Percentiles rank a stretch among this genome's conserved stretches.
phyloP scores from a whole-genome alignment of 2,888 invertebrate genomes.

The Rhamnusium bicolor region DNA sequence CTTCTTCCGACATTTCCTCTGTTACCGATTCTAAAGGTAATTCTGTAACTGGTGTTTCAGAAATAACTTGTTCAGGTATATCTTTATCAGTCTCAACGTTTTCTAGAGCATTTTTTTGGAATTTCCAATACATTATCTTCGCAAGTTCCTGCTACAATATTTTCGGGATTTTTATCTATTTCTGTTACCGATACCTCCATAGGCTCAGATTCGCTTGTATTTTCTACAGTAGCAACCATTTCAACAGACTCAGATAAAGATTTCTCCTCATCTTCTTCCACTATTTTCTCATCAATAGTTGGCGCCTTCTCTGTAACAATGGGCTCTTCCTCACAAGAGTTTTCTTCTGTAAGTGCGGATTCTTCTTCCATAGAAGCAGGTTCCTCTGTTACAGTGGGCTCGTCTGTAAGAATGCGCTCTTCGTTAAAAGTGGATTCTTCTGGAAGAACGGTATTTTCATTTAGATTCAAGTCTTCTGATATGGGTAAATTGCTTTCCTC shows the following conservation, averaged over 20 bases:
- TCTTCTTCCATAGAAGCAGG: not conserved
- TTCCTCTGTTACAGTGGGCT: not conserved
- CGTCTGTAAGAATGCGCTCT: not conserved
- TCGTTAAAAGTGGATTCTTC: not conserved
- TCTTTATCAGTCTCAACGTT: conserved; percentile 31
- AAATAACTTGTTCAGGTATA: not conserved
- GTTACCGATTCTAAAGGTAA: not conserved
- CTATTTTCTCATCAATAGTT: not conserved
- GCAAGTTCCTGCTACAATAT: conserved; percentile 41
- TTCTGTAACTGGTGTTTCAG: not conserved
- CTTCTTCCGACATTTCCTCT: conserved; percentile 18
- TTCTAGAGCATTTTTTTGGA: conserved; percentile 28
- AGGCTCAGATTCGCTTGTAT: conserved; percentile 23
- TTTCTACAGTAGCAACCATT: conserved; percentile 23
- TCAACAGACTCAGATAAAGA: not conserved
- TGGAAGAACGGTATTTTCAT: not conserved
- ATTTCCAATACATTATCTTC: conserved; percentile 41
- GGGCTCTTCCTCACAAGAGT: not conserved
- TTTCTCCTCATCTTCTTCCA: not conserved
- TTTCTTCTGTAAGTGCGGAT: not conserved
- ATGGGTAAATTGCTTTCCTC: not conserved
- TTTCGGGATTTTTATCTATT: too few species aligned
- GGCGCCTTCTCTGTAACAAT: not conserved
- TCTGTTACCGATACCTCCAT: not conserved
- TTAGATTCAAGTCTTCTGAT: not conserved